Evolutionary conservation across 2,113 vertebrate genomes (phyloP).

Genomic region (Xenus cinereus): DNA sequence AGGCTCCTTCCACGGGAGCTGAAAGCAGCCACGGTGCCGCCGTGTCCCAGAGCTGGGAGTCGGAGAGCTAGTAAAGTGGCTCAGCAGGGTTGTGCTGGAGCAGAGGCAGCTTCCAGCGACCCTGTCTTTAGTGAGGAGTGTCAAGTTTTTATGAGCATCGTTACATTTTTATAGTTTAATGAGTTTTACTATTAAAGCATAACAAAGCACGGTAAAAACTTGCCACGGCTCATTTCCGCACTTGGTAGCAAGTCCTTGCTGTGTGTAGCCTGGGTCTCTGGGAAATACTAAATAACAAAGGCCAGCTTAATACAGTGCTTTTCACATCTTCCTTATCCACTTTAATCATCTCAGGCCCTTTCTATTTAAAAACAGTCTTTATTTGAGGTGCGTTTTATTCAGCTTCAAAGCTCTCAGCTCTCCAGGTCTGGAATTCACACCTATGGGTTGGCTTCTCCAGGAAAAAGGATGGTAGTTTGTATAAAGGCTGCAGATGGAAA

Average conservation of each 20-base stretch:
- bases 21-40: slow-evolving; percentile 34
- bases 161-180: slow-evolving; percentile 66
- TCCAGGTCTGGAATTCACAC: not conserved
- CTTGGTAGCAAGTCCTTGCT: slow-evolving; percentile 41
- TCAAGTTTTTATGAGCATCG: slow-evolving; percentile 52
- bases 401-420: not conserved
- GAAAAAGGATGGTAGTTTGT: not conserved
- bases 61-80: slow-evolving; percentile 50
- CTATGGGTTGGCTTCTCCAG: not conserved
- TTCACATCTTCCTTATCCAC: slow-evolving; percentile 5
- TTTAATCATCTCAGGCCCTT: not conserved
- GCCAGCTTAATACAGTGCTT: not conserved
- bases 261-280: not conserved
- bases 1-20: slow-evolving; percentile 10
- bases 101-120: slow-evolving; percentile 11
- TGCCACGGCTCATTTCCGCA: slow-evolving; percentile 24
- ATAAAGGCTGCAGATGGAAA: not conserved
- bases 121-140: slow-evolving; percentile 37
- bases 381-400: not conserved
- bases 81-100: not conserved
- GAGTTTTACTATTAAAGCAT: slow-evolving; percentile 39
- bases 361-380: not conserved
- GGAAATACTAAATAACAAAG: slow-evolving; percentile 38
- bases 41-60: slow-evolving; percentile 42
- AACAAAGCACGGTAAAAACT: slow-evolving; percentile 57